A percentile compares a stretch with the other conserved stretches of the same genome.
These are phyloP conservation scores for Drosophila nigricruria DNA, from an alignment of 2,888 invertebrate genomes.

Conservation along the genomic window DNA sequence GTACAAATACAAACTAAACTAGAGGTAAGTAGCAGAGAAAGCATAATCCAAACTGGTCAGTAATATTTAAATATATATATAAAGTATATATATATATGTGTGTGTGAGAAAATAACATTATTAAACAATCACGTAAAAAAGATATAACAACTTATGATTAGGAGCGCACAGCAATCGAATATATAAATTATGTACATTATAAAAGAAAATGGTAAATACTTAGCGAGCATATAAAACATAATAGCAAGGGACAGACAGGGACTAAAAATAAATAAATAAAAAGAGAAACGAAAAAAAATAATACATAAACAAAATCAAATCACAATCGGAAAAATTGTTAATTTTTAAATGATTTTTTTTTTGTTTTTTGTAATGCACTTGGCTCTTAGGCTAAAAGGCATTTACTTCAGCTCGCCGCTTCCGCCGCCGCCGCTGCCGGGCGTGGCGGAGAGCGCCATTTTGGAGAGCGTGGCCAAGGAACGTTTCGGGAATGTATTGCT, in stretches of 20 bases:
- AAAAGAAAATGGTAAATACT: slow-evolving; percentile 69
- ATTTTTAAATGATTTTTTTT: slow-evolving; percentile 1
- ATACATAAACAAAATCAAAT: slow-evolving; percentile 39
- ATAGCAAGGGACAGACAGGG: slow-evolving; percentile 66
- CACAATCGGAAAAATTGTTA: slow-evolving; percentile 21
- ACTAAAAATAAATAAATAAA: slow-evolving; percentile 65
- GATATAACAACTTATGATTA: slow-evolving; percentile 72
- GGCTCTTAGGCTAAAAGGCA: slow-evolving; percentile 61
- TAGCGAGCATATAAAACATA: slow-evolving; percentile 71
- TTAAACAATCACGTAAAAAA: slow-evolving; percentile 51
- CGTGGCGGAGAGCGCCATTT: slow-evolving; percentile 88
- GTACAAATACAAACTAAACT: slow-evolving; percentile 10
- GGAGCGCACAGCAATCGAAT: slow-evolving; percentile 70
- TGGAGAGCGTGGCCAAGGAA: slow-evolving; percentile 91
- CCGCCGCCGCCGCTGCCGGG: slow-evolving; percentile 72
- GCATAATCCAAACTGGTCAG: slow-evolving; percentile 18
- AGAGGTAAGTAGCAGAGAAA: slow-evolving; percentile 13
- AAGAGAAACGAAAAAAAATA: slow-evolving; percentile 39
- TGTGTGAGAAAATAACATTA: slow-evolving; percentile 6
- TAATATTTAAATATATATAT: neutral
- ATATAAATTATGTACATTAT: slow-evolving; percentile 71
- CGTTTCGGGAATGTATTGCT: slow-evolving; percentile 90
- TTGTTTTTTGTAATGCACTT: slow-evolving; percentile 44
- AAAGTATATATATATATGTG: neutral
- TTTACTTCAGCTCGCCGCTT: slow-evolving; percentile 69